Percentiles rank a stretch among this genome's conserved stretches.
Conservation (phyloP, 2,797 vertebrate genomes). For the Cetoscarus ocellatus region DNA sequence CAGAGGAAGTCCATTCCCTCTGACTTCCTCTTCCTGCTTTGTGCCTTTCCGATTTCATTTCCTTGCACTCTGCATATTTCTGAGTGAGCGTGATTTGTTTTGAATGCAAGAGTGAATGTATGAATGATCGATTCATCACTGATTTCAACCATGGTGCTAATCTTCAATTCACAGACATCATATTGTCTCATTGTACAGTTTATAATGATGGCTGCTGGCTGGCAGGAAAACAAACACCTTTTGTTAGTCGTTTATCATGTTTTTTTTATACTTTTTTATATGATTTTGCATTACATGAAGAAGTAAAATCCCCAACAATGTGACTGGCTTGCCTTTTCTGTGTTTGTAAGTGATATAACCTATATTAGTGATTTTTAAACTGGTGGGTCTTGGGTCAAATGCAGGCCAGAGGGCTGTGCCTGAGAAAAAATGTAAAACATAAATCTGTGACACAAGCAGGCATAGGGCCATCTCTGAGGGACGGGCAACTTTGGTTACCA, state of each 20-base stretch:
- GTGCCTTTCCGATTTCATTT: constrained; percentile 63
- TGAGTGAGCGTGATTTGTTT: constrained; percentile 36
- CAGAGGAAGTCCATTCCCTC: constrained; percentile 67
- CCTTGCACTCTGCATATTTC: constrained; percentile 68
- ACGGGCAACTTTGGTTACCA: too few relatives aligned
- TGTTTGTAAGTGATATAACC: constrained; percentile 20
- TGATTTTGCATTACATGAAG: constrained; percentile 51
- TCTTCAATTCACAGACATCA: constrained; percentile 59
- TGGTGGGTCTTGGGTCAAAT: too few relatives aligned
- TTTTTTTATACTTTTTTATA: constrained; percentile 70
- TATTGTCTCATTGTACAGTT: constrained; percentile 65
- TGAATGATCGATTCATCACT: constrained; percentile 60
- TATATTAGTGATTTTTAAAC: too few relatives aligned
- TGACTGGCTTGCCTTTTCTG: constrained; percentile 61
- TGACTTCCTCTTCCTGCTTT: constrained; percentile 65
- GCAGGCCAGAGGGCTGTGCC: too few relatives aligned
- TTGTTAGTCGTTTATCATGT: constrained; percentile 48
- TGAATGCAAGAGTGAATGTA: constrained; percentile 16
- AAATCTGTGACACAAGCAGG: too few relatives aligned
- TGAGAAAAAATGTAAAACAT: too few relatives aligned
- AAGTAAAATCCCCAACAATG: constrained; percentile 76
- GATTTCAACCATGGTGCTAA: constrained; percentile 80
- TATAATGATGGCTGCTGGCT: constrained; percentile 74
- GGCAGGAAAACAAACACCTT: constrained; percentile 55
- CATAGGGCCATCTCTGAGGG: too few relatives aligned